Base-by-base conservation (phyloP, 2,113 vertebrate species). In the Fukomys damarensis region DNA sequence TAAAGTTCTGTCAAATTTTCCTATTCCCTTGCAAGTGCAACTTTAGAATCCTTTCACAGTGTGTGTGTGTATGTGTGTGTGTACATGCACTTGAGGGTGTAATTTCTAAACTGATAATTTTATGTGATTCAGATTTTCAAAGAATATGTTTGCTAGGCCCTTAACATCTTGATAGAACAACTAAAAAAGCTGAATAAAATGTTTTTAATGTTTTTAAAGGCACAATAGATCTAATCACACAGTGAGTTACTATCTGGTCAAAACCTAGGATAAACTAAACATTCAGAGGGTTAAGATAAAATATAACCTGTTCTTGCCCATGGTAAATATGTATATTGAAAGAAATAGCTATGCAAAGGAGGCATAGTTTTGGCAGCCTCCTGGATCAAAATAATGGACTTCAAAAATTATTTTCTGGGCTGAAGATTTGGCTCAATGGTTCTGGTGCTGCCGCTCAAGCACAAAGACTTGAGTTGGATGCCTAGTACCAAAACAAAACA, bases 1-100 rank as follows among this genome's bases (percentile, higher is more conserved):
- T 95, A 86, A 96, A 91, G 30, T 85, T 65, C 52, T 82, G 89
- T 58, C 26, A 85, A 66, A 95, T 49, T 93, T 96, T 96, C 17
- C 79, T 93, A 26, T 56, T 82, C 7, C n/a, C 24, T n/a, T 72
- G 70, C 10, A 95, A 88, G 38, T 86, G 11, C 52, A 77, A 80
- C 89, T 92, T 65, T 90, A 61, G n/a, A 95, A 92, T 89, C 26
- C 8, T 90, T 81, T 61, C 32, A 84, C 9, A 17, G 38, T 89
- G 24, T 79, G 41, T 68, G 22, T 35, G n/a, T 54, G 49, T 49
- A 54, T 3, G 4, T 58, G 14, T 20, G 2, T 59, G 41, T 20
- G 12, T 22, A 7, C 70, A 43, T 74, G 13, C 59, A 49, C 43
- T 49, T 30, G 43, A 7, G 70, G 11, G 11, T 49, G 7, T 77